A percentile compares a stretch with the other conserved stretches of the same genome.
phyloP scores from a whole-genome alignment of 2,888 invertebrate species.

The Phortica okadai region DNA sequence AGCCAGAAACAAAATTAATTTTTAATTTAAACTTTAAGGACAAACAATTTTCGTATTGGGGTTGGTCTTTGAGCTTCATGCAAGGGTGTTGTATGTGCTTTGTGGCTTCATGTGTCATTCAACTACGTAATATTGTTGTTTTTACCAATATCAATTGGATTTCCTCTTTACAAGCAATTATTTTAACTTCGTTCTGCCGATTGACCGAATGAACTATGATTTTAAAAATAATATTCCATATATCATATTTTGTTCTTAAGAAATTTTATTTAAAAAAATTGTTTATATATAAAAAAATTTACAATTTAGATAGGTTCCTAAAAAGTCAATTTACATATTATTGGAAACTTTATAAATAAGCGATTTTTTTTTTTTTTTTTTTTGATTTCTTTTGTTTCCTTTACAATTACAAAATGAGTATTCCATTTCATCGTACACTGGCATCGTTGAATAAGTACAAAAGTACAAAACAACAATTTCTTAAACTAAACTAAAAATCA shows the following conservation, averaged over 20 bases:
- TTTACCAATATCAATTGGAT: too few species aligned
- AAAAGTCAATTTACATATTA: background rate
- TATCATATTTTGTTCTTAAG: background rate
- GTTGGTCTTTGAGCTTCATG: too few species aligned
- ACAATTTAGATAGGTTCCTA: background rate
- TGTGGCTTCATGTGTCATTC: too few species aligned
- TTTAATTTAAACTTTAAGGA: too few species aligned
- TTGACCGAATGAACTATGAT: too few species aligned
- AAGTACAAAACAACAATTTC: conserved; percentile 47
- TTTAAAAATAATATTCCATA: too few species aligned
- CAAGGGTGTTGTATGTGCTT: too few species aligned
- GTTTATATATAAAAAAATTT: conserved; percentile 2
- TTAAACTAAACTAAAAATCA: conserved; percentile 59
- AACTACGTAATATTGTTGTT: too few species aligned
- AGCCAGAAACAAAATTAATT: background rate
- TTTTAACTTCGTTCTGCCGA: too few species aligned
- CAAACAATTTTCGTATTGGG: too few species aligned
- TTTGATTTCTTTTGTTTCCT: too few species aligned
- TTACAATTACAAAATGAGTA: conserved; percentile 62
- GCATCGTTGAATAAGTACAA: conserved; percentile 56
- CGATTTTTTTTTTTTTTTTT: conserved; percentile 32
- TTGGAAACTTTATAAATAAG: conserved; percentile 37
- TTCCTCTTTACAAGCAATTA: too few species aligned
- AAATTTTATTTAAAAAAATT: conserved; percentile 8
- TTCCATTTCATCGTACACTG: conserved; percentile 72